phyloP scores from a whole-genome alignment of 2,113 vertebrate genomes.

The Salminus brasiliensis region DNA sequence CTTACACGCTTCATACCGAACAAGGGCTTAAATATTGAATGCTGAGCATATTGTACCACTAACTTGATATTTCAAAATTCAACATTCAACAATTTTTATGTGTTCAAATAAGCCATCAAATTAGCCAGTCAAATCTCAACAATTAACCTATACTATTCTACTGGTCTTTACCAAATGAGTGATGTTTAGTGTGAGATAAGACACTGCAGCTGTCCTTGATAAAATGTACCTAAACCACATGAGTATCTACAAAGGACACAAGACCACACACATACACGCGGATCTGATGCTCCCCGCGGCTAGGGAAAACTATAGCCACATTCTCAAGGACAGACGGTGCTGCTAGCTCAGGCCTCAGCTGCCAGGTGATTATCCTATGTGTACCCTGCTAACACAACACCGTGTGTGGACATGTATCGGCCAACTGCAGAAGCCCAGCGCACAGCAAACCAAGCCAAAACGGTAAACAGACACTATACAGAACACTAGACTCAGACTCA shows the following conservation, averaged over 20 bases:
- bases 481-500: neutral
- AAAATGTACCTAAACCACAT: neutral
- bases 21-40: no score
- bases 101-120: no score
- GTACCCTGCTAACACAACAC: constrained; percentile 23
- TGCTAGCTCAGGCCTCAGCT: constrained; percentile 21
- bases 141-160: neutral
- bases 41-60: no score
- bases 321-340: constrained; percentile 38
- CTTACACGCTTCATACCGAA: no score
- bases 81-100: no score
- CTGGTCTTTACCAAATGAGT: neutral
- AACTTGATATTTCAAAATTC: no score
- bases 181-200: neutral
- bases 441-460: neutral
- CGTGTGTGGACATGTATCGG: neutral
- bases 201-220: neutral
- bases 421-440: neutral
- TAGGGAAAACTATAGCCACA: neutral
- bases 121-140: neutral
- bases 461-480: neutral
- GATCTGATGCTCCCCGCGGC: neutral
- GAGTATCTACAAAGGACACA: neutral
- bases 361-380: constrained; percentile 15
- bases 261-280: neutral